Evolutionary conservation across 1,140 invertebrate species (phyloP).

Genomic region (Heliothis subflexa): DNA sequence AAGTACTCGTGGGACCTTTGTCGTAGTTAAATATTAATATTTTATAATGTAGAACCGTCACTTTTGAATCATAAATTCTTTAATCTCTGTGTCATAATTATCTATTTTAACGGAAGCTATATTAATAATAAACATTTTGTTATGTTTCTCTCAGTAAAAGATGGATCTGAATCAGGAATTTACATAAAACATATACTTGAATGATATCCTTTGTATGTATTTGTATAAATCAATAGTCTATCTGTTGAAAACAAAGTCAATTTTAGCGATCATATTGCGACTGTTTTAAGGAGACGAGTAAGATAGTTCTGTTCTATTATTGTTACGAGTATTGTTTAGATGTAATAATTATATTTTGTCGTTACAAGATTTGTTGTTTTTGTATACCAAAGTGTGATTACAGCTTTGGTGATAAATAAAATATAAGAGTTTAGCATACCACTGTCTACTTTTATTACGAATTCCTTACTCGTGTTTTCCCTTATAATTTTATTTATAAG

Average conservation of each 20-base stretch:
- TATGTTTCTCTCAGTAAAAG: conserved; percentile 18
- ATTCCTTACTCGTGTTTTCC: not conserved
- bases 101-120: conserved; percentile 43
- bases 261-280: conserved; percentile 63
- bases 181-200: not conserved
- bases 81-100: conserved; percentile 53
- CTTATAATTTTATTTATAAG: not conserved
- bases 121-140: conserved; percentile 29
- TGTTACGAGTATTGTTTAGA: conserved; percentile 64
- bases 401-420: conserved; percentile 64
- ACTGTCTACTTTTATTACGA: conserved; percentile 18
- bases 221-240: conserved; percentile 37
- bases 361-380: conserved; percentile 68
- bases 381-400: conserved; percentile 66
- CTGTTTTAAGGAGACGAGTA: conserved; percentile 55
- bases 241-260: conserved; percentile 66
- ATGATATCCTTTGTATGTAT: conserved; percentile 30
- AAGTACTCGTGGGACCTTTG: conserved; percentile 76
- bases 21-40: conserved; percentile 66
- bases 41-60: conserved; percentile 56
- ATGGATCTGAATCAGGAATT: conserved; percentile 3
- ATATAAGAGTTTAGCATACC: conserved; percentile 55
- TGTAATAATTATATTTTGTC: conserved; percentile 57
- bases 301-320: conserved; percentile 55
- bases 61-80: conserved; percentile 51